phyloP scores from a whole-genome alignment of 2,797 vertebrate species.

The Intellagama lesueurii region DNA sequence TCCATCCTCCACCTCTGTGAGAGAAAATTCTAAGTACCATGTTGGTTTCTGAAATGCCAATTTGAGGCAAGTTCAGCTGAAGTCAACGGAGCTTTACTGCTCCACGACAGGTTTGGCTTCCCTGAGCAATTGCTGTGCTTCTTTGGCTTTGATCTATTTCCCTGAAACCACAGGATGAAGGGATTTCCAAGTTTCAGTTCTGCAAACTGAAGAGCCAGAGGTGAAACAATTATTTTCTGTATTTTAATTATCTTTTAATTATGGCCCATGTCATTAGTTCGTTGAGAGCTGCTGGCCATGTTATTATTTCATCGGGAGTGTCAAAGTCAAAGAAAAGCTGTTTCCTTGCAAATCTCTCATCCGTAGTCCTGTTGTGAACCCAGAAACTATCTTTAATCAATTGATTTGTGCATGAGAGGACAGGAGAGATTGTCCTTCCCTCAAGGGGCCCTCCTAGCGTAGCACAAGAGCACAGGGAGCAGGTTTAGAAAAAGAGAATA shows the following conservation, averaged over 20 bases:
- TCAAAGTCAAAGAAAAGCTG: slow-evolving; percentile 46
- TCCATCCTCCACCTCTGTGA: not conserved
- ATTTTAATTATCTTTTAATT: slow-evolving; percentile 66
- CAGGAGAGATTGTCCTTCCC: slow-evolving; percentile 34
- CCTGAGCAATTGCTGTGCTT: not conserved
- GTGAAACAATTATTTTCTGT: slow-evolving; percentile 47
- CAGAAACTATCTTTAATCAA: slow-evolving; percentile 52
- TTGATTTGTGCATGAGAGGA: slow-evolving; percentile 66
- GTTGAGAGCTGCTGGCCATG: slow-evolving; percentile 16
- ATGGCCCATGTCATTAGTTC: slow-evolving; percentile 27
- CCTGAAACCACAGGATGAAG: not conserved
- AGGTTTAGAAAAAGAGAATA: slow-evolving; percentile 58
- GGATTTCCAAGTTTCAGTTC: not conserved
- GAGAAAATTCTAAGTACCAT: not conserved
- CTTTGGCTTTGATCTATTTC: not conserved
- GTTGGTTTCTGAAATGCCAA: not conserved
- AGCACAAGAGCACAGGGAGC: slow-evolving; percentile 29
- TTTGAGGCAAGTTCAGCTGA: not conserved
- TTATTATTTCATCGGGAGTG: not conserved
- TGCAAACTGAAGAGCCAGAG: slow-evolving; percentile 42
- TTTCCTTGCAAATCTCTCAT: slow-evolving; percentile 43
- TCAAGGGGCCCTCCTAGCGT: slow-evolving; percentile 45
- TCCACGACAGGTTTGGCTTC: not conserved
- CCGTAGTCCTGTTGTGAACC: slow-evolving; percentile 36
- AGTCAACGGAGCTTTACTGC: not conserved